phyloP scores from a whole-genome alignment of 1,140 invertebrate genomes.

The Drosophila orena region DNA sequence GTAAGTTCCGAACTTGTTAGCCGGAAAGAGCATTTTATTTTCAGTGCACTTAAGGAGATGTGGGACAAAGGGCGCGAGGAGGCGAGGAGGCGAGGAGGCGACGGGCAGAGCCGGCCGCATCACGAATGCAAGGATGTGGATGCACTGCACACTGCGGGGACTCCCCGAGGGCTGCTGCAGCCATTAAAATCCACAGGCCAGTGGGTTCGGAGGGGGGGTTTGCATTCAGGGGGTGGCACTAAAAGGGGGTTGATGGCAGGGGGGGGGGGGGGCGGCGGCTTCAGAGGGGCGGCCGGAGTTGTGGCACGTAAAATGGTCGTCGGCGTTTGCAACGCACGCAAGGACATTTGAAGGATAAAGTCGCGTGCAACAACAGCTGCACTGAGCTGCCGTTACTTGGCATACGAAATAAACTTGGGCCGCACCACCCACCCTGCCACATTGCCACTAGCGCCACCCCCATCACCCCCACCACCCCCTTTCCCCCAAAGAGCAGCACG shows the following conservation, averaged over 20 bases:
- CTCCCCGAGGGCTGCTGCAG: conserved; percentile 77
- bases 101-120: conserved; percentile 56
- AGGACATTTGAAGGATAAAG: conserved; percentile 84
- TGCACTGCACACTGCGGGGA: conserved; percentile 60
- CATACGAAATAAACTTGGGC: conserved; percentile 79
- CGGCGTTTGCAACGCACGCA: conserved; percentile 80
- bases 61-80: conserved; percentile 13
- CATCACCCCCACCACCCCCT: background rate
- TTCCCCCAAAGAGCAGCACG: conserved; percentile 31
- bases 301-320: conserved; percentile 61
- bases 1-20: background rate
- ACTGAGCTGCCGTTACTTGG: conserved; percentile 79
- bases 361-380: conserved; percentile 72
- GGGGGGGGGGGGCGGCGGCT: no score
- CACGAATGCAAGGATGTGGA: conserved; percentile 74
- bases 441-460: no score
- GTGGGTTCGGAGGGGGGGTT: conserved; percentile 4
- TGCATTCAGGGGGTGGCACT: conserved; percentile 1
- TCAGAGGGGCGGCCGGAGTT: conserved; percentile 1
- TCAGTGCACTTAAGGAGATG: background rate
- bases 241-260: background rate
- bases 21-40: background rate
- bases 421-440: conserved; percentile 25
- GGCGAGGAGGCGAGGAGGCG: no score
- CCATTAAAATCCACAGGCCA: conserved; percentile 77